Evolutionary conservation across 2,113 vertebrate species (phyloP), one percentile per base, ranked within the genome.

Genomic region (Circaetus cinerascens): DNA sequence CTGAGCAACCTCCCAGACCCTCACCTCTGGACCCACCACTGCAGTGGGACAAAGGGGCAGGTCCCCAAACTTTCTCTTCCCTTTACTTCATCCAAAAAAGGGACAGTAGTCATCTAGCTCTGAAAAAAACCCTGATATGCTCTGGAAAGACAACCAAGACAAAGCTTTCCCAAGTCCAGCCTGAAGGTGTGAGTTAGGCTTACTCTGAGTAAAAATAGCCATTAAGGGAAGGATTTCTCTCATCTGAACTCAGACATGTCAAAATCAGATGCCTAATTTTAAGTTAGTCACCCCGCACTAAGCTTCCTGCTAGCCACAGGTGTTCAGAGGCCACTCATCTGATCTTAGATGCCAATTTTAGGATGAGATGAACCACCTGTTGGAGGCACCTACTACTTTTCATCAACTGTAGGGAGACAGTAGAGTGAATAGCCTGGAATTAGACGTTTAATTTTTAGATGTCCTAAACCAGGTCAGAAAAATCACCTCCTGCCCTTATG

Each of bases 171-270:
- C n/a, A 79, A 76, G 30, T n/a, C 25, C 27, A 76, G 43, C 48
- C 84, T 82, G 66, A 87, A 91, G 48, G 36, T 72, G 25, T 63
- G 26, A 81, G 21, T 68, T 91, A 68, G n/a, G 10, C 10, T 81
- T 78, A 56, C 69, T 71, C 51, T 38, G 19, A 66, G 41, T 80
- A 43, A 63, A 86, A 89, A 48, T 4, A 93, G 36, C 85, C 16
- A 85, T 90, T 95, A 90, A 62, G 38, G 21, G 48, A 82, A 95
- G 48, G 17, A n/a, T 73, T 96, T 93, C 41, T 91, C 43, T 79
- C 73, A 72, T 82, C 9, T 13, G 4, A 85, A 76, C 34, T 82
- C 43, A 87, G 51, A 43, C 60, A 72, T 6, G 36, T 63, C 51
- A 91, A 74, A 89, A 77, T 34, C 29, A 82, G 45, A 23, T 50